Percentiles rank a stretch among this genome's conserved stretches.
These are phyloP conservation scores for Chaetodon trifasciatus DNA, from an alignment of 2,797 vertebrate species.

Conservation along the genomic window DNA sequence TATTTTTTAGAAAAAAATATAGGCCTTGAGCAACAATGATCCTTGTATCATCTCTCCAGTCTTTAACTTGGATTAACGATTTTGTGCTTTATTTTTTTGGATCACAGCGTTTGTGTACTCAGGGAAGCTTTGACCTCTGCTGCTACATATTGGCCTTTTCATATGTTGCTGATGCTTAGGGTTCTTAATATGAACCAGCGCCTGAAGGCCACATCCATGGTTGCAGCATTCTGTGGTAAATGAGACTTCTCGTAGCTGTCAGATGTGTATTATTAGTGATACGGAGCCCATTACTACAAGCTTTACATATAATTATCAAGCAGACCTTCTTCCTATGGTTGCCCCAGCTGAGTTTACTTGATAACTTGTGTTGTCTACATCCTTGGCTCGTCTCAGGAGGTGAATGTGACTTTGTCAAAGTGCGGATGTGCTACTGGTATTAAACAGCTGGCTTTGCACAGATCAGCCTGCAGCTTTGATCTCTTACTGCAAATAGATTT, in stretches of 20 bases:
- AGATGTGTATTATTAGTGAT: constrained; percentile 18
- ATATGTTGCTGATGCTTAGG: constrained; percentile 51
- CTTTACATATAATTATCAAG: constrained; percentile 36
- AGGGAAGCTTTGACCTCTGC: constrained; percentile 64
- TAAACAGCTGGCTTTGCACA: constrained; percentile 56
- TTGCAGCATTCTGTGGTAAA: constrained; percentile 11
- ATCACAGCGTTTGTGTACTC: constrained; percentile 48
- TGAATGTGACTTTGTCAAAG: constrained; percentile 48
- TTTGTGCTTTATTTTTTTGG: constrained; percentile 33
- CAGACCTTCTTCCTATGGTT: not conserved
- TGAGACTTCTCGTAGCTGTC: constrained; percentile 19
- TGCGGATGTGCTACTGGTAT: constrained; percentile 44
- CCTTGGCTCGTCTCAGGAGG: constrained; percentile 31
- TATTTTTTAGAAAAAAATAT: constrained; percentile 16
- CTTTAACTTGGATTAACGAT: constrained; percentile 43
- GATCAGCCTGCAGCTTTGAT: constrained; percentile 63
- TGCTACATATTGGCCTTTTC: constrained; percentile 30
- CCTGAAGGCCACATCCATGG: constrained; percentile 18
- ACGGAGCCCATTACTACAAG: constrained; percentile 1
- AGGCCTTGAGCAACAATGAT: constrained; percentile 25
- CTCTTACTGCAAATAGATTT: constrained; percentile 54
- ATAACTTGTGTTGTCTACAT: constrained; percentile 28
- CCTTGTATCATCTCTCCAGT: constrained; percentile 21
- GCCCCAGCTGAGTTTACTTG: constrained; percentile 8
- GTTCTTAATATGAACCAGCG: constrained; percentile 46